phyloP scores from a whole-genome alignment of 2,888 invertebrate genomes.

The Parnassius apollo region DNA sequence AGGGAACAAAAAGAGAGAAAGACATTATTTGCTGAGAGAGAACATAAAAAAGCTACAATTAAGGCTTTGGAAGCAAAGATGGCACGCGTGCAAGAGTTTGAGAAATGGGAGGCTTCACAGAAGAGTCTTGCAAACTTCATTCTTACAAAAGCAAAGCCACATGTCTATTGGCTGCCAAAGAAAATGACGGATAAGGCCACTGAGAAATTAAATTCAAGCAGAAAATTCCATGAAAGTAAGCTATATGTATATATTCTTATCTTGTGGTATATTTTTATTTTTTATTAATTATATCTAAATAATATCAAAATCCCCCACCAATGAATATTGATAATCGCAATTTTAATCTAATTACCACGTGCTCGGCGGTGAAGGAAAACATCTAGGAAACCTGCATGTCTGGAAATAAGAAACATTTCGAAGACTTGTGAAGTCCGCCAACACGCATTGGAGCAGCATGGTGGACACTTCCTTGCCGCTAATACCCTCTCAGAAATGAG shows the following conservation, averaged over 20 bases:
- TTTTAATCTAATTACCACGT: too few species aligned
- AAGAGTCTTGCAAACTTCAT: constrained; percentile 90
- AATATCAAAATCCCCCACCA: too few species aligned
- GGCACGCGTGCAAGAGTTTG: constrained; percentile 92
- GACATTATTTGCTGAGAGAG: constrained; percentile 91
- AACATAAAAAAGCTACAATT: constrained; percentile 93
- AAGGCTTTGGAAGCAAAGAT: constrained; percentile 94
- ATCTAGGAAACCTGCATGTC: too few species aligned
- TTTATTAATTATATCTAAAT: too few species aligned
- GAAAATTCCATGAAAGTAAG: constrained; percentile 84
- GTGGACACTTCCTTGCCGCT: too few species aligned
- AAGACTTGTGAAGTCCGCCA: too few species aligned
- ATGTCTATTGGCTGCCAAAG: constrained; percentile 93
- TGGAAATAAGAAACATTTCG: too few species aligned
- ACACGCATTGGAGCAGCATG: too few species aligned
- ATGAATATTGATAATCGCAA: too few species aligned
- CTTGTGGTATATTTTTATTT: too few species aligned
- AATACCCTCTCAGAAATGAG: too few species aligned
- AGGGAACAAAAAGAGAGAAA: constrained; percentile 90
- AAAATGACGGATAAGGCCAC: constrained; percentile 86
- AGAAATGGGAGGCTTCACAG: constrained; percentile 90
- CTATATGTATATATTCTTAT: constrained; percentile 30
- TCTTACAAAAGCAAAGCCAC: constrained; percentile 91
- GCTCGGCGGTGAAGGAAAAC: too few species aligned
- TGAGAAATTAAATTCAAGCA: constrained; percentile 84